These are phyloP conservation scores for Stenodera caucasica DNA, from an alignment of 2,888 invertebrate species.

Conservation along the genomic window DNA sequence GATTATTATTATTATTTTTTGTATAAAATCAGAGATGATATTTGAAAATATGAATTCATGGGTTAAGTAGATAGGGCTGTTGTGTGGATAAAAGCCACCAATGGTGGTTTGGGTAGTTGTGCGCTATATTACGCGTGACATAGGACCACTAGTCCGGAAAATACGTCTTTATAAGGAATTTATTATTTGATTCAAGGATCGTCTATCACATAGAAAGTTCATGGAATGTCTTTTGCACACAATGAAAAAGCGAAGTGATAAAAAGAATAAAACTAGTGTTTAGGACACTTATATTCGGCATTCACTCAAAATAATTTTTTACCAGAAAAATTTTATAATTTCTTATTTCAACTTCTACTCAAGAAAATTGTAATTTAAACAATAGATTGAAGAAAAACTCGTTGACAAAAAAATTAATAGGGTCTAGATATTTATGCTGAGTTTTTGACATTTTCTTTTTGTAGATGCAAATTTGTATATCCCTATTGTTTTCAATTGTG, in stretches of 20 bases:
- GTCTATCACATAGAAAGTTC: conserved; percentile 40
- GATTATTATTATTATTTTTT: too few species aligned
- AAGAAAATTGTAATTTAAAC: not conserved
- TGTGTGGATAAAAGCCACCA: conserved; percentile 2
- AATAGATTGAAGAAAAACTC: not conserved
- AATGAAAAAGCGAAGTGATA: not conserved
- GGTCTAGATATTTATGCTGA: not conserved
- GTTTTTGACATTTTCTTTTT: not conserved
- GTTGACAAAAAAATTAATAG: not conserved
- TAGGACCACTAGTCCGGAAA: conserved; percentile 37
- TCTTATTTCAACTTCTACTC: not conserved
- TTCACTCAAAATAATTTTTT: not conserved
- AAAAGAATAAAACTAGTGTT: not conserved
- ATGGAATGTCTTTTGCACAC: conserved; percentile 35
- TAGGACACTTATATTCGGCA: not conserved
- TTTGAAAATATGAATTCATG: too few species aligned
- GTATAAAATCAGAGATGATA: too few species aligned
- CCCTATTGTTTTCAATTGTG: conserved; percentile 6
- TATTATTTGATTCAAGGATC: conserved; percentile 42
- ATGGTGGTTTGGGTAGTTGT: conserved; percentile 13
- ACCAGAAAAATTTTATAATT: too few species aligned
- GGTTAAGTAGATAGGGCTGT: not conserved
- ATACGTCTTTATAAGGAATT: conserved; percentile 44
- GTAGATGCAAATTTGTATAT: conserved; percentile 10
- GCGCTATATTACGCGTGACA: conserved; percentile 42